A percentile compares a stretch with the other conserved stretches of the same genome.
Evolutionary conservation across 2,888 invertebrate genomes (phyloP).

Genomic region (Cotesia congregata): DNA sequence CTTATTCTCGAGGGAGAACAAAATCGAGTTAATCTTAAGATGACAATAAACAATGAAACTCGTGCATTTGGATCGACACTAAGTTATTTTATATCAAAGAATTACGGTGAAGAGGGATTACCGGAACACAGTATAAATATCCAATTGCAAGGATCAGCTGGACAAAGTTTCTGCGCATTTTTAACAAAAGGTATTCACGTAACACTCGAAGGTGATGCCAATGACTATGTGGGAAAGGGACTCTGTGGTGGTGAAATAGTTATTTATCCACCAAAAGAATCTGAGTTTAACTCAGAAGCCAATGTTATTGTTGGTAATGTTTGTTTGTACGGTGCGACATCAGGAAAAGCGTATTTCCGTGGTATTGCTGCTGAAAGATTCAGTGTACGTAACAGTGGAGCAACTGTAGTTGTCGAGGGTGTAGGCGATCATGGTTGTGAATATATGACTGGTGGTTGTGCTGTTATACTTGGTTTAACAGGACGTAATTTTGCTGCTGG

Average conservation of each 20-base stretch:
- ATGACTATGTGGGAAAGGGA: slow-evolving; percentile 98
- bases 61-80: slow-evolving; percentile 94
- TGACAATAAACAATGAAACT: slow-evolving; percentile 91
- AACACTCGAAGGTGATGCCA: slow-evolving; percentile 95
- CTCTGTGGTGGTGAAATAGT: slow-evolving; percentile 95
- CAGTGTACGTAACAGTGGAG: slow-evolving; percentile 98
- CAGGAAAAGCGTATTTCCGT: slow-evolving; percentile 93
- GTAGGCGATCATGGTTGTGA: slow-evolving; percentile 99
- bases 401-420: slow-evolving; percentile 95
- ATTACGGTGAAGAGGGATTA: slow-evolving; percentile 88
- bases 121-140: slow-evolving; percentile 88
- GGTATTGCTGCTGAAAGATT: slow-evolving; percentile 98
- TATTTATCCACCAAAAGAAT: slow-evolving; percentile 90
- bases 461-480: slow-evolving; percentile 92
- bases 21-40: slow-evolving; percentile 78
- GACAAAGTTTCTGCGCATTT: slow-evolving; percentile 99
- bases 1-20: slow-evolving; percentile 83
- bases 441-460: slow-evolving; percentile 98
- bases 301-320: slow-evolving; percentile 99
- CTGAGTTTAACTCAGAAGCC: slow-evolving; percentile 89
- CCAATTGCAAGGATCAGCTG: slow-evolving; percentile 91
- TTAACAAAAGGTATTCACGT: slow-evolving; percentile 91
- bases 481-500: slow-evolving; percentile 99
- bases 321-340: slow-evolving; percentile 96
- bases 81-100: slow-evolving; percentile 95